Percentiles rank a stretch among this genome's conserved stretches.
Conservation (phyloP, 2,888 invertebrate species). For the Eristalinus sepulchralis region DNA sequence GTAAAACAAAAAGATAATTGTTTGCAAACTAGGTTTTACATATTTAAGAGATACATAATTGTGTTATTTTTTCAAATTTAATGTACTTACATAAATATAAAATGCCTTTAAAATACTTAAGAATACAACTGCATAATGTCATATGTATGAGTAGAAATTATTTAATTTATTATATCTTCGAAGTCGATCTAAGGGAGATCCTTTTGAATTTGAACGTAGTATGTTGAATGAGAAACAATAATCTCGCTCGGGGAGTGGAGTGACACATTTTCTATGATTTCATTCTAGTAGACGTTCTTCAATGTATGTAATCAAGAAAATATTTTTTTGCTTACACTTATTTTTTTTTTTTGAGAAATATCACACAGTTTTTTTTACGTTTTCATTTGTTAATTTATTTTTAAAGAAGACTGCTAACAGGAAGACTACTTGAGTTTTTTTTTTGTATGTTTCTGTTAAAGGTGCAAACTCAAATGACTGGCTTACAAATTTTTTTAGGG, state of each 20-base stretch:
- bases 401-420: background rate
- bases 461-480: too few relatives aligned
- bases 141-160: constrained; percentile 24
- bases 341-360: too few relatives aligned
- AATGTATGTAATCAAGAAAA: too few relatives aligned
- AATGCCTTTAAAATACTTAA: constrained; percentile 68
- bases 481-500: too few relatives aligned
- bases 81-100: constrained; percentile 39
- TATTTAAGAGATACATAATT: constrained; percentile 27
- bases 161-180: background rate
- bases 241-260: background rate
- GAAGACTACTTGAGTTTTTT: background rate
- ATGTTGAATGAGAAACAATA: background rate
- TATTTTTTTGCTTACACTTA: too few relatives aligned
- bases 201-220: background rate
- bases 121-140: constrained; percentile 52
- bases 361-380: background rate
- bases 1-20: constrained; percentile 2
- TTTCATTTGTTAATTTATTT: background rate
- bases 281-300: background rate
- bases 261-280: background rate
- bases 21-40: constrained; percentile 45
- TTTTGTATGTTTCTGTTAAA: too few relatives aligned
- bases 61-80: constrained; percentile 57
- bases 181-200: background rate